These are phyloP conservation scores for Bombus ignitus DNA, from an alignment of 1,140 invertebrate genomes.

Conservation along the genomic window DNA sequence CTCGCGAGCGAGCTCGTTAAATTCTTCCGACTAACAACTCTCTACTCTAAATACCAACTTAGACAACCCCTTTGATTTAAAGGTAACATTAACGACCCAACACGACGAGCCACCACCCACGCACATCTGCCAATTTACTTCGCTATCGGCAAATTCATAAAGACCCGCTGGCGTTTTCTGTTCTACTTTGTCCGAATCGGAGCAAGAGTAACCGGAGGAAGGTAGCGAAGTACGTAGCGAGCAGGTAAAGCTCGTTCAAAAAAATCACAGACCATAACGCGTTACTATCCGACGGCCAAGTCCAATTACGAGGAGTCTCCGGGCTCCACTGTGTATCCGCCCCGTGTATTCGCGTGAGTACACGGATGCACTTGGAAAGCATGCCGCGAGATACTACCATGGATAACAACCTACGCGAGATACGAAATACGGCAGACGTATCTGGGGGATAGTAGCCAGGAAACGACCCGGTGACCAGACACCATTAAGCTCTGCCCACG, in stretches of 20 bases:
- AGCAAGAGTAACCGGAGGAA: no score
- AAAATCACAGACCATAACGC: slow-evolving; percentile 49
- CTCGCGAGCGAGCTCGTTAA: not conserved
- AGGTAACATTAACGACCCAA: not conserved
- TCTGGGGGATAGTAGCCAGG: slow-evolving; percentile 44
- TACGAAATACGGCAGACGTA: slow-evolving; percentile 45
- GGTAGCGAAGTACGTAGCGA: not conserved
- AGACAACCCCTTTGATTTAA: slow-evolving; percentile 19
- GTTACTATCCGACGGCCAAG: slow-evolving; percentile 35
- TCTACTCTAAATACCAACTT: slow-evolving; percentile 19
- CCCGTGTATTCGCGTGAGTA: slow-evolving; percentile 12
- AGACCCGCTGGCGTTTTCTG: not conserved
- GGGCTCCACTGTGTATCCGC: slow-evolving; percentile 3
- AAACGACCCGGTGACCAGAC: slow-evolving; percentile 60
- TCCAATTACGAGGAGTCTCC: slow-evolving; percentile 46
- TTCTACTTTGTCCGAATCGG: no score
- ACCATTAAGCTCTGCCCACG: slow-evolving; percentile 55
- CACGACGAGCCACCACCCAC: not conserved
- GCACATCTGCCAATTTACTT: slow-evolving; percentile 1
- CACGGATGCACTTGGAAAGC: slow-evolving; percentile 36
- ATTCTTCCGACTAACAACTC: not conserved
- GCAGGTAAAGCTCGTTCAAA: not conserved
- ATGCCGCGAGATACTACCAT: slow-evolving; percentile 46
- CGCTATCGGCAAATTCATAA: not conserved
- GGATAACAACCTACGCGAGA: slow-evolving; percentile 51